Base-by-base conservation (phyloP, 2,888 invertebrate species). In the Dugesia japonica region DNA sequence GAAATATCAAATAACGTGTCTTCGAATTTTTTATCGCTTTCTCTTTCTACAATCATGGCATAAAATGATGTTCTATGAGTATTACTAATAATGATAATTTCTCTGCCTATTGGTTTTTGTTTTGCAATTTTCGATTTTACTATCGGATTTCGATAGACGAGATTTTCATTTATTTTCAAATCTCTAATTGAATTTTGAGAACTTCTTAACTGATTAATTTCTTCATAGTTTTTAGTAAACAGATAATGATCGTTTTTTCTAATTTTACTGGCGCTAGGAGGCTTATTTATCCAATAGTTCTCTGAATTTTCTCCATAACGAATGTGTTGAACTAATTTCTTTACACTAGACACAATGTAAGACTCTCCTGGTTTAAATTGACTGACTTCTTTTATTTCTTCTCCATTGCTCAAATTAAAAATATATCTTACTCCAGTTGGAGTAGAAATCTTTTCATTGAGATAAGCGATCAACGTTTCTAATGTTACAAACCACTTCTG, bases 11-110 rank as follows among this genome's bases (percentile, higher is more conserved):
- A 90, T 77, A 94, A 87, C 33, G 94, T 92, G 83, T 94, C 93
- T 85, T 94, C 94, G 83, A 93, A 94, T 0, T 92, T 92, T 82
- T 94, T 93, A 31, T 91, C 90, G 23, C 94, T 94, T 79, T 92
- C 89, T 81, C 94, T 88, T 84, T 94, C 94, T 79, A 94, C 86
- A 80, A 94, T 86, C 73, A 94, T 92, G 77, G 81, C 82, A 76
- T 83, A 81, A 28, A 78, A 77, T 27, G 80, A 90, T 42, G 91
- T 90, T 84, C 92, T 92, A 85, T 92, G 91, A 87, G 90, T 89
- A 84, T 92, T 92, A 85, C 94, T 94, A 83, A 94, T 91, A 83
- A 94, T 92, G 80, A 93, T 88, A 83, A 94, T 76, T 27, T 33
- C 76, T n/a, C 73, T 78, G 20, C 73, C 75, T 31, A 71, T 42